These are phyloP conservation scores for Geotrypetes seraphini DNA, from an alignment of 2,797 vertebrate genomes.

Conservation along the genomic window DNA sequence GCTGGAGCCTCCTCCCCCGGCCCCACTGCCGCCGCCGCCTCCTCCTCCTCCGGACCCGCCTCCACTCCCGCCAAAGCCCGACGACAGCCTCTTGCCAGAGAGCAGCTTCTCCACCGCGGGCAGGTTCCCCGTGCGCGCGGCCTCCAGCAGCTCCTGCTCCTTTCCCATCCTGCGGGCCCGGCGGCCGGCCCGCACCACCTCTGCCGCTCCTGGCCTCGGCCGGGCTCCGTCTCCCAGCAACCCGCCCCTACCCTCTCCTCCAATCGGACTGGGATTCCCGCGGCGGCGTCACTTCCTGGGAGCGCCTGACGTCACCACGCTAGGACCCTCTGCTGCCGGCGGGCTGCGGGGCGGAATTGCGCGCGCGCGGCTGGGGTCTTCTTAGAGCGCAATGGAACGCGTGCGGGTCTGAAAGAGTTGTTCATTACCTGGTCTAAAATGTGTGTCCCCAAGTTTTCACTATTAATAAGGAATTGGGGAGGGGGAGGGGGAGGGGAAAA, in stretches of 20 bases:
- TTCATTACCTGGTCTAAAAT: too few relatives aligned
- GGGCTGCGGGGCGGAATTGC: too few relatives aligned
- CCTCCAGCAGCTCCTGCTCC: constrained; percentile 94
- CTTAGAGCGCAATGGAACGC: too few relatives aligned
- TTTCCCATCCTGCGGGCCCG: constrained; percentile 74
- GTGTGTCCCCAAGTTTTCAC: too few relatives aligned
- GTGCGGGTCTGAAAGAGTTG: too few relatives aligned
- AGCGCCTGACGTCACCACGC: constrained; percentile 25
- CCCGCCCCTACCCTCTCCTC: constrained; percentile 17
- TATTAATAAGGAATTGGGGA: too few relatives aligned
- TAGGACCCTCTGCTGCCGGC: too few relatives aligned
- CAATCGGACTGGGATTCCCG: accelerated
- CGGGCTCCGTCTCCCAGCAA: constrained; percentile 21
- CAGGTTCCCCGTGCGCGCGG: constrained; percentile 89
- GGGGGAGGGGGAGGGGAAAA: too few relatives aligned
- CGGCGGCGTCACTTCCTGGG: not conserved
- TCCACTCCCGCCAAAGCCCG: constrained; percentile 53
- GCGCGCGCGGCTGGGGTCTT: too few relatives aligned
- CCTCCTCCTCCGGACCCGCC: constrained; percentile 38
- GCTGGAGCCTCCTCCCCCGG: constrained; percentile 43
- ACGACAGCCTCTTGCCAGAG: constrained; percentile 79
- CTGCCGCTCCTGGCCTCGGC: not conserved
- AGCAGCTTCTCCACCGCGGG: constrained; percentile 89
- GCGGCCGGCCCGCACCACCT: constrained; percentile 5
- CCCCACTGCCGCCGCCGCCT: constrained; percentile 39